A percentile compares a stretch with the other conserved stretches of the same genome.
Evolutionary conservation across 1,140 invertebrate genomes (phyloP).

Genomic region (Hyles euphorbiae): DNA sequence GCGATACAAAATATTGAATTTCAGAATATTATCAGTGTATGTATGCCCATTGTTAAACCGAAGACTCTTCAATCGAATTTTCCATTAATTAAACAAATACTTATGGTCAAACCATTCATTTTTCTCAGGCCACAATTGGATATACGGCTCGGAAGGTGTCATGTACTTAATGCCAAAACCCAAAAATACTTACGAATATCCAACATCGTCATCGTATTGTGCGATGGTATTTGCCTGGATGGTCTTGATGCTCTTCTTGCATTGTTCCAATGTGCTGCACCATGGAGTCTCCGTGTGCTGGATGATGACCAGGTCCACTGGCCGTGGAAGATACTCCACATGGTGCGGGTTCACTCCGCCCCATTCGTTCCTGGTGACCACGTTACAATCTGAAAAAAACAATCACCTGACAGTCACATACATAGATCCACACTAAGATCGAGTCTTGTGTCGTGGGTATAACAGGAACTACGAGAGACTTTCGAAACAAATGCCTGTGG

Average conservation of each 20-base stretch:
- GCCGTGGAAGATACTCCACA: slow-evolving; percentile 75
- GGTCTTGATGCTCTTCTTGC: slow-evolving; percentile 62
- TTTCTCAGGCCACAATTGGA: too few species aligned
- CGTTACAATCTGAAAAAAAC: slow-evolving; percentile 33
- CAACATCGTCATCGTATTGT: slow-evolving; percentile 27
- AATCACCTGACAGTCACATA: too few species aligned
- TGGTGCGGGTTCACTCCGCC: slow-evolving; percentile 61
- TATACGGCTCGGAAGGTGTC: not conserved
- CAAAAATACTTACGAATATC: not conserved
- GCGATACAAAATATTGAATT: too few species aligned
- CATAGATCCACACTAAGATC: too few species aligned
- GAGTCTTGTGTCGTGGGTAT: too few species aligned
- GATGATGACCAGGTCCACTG: slow-evolving; percentile 80
- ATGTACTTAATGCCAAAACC: too few species aligned
- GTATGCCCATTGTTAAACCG: too few species aligned
- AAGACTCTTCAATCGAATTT: too few species aligned
- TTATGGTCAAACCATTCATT: not conserved
- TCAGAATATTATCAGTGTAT: too few species aligned
- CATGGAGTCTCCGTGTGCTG: slow-evolving; percentile 81
- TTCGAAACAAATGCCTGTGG: too few species aligned
- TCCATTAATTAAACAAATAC: too few species aligned
- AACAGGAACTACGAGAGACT: too few species aligned
- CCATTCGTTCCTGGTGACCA: slow-evolving; percentile 48
- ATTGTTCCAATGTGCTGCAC: slow-evolving; percentile 75
- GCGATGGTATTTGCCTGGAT: slow-evolving; percentile 80